These are phyloP conservation scores for Chelonus insularis DNA, from an alignment of 1,140 invertebrate species.

Conservation along the genomic window DNA sequence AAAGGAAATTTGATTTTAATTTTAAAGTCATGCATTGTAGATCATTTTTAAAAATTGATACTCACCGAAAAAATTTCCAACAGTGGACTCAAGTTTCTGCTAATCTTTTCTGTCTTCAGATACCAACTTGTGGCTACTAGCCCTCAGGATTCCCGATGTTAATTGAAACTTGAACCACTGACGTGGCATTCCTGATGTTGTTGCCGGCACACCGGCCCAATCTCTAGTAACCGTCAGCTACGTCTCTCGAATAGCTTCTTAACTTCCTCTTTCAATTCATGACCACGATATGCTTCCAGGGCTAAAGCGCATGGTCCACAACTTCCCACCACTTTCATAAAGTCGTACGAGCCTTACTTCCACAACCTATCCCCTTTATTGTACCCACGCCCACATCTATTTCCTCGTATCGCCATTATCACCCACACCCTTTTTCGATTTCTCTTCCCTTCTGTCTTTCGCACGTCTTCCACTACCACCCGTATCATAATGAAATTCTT, in stretches of 20 bases:
- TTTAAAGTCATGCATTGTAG: too few species aligned
- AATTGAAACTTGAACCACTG: constrained; percentile 45
- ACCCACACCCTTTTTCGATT: constrained; percentile 8
- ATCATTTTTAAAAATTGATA: too few species aligned
- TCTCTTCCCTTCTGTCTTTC: constrained; percentile 21
- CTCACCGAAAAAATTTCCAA: constrained; percentile 1
- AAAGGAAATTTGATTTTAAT: too few species aligned
- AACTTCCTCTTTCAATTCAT: constrained; percentile 45
- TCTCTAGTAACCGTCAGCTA: constrained; percentile 35
- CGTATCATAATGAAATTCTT: constrained; percentile 16
- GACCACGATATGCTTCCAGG: constrained; percentile 39
- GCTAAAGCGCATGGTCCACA: constrained; percentile 45
- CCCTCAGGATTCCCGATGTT: constrained; percentile 46
- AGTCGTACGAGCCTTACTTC: background rate
- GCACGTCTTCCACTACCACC: constrained; percentile 1
- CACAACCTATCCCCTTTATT: background rate
- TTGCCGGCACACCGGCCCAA: background rate
- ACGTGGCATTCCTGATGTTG: constrained; percentile 41
- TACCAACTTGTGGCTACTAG: constrained; percentile 38
- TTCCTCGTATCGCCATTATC: constrained; percentile 24
- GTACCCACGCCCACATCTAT: constrained; percentile 15
- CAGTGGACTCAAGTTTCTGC: background rate
- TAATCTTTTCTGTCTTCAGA: constrained; percentile 32
- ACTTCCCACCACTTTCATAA: constrained; percentile 28
- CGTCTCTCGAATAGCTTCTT: constrained; percentile 50